phyloP scores from a whole-genome alignment of 1,140 invertebrate species.

The Drosophila tristis region DNA sequence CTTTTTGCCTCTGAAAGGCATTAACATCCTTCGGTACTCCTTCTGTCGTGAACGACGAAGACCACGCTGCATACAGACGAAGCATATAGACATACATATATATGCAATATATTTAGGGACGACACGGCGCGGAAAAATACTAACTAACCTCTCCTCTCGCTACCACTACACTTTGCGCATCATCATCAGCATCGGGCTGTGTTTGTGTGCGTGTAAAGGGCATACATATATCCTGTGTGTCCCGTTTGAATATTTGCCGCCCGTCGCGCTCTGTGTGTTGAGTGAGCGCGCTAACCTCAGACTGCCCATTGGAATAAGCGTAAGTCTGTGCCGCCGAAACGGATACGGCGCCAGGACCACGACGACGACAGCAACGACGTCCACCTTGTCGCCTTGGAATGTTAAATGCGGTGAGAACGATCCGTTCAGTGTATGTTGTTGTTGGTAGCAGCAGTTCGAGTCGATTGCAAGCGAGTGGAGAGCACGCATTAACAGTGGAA shows the following conservation, averaged over 20 bases:
- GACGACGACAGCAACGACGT: conserved; percentile 45
- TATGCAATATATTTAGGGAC: conserved; percentile 77
- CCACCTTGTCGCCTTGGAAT: conserved; percentile 77
- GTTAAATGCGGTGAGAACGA: conserved; percentile 83
- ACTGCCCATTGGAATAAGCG: conserved; percentile 49
- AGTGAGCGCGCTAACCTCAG: conserved; percentile 47
- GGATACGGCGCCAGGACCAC: conserved; percentile 53
- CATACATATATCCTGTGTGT: conserved; percentile 13
- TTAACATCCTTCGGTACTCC: conserved; percentile 72
- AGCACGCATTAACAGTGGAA: conserved; percentile 72
- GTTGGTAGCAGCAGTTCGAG: conserved; percentile 60
- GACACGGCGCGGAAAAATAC: conserved; percentile 76
- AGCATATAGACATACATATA: conserved; percentile 56
- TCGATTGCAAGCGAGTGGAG: conserved; percentile 60
- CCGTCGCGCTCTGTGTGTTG: conserved; percentile 15
- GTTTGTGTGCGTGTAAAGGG: conserved; percentile 16
- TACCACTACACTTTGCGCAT: conserved; percentile 56
- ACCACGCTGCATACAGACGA: conserved; percentile 68
- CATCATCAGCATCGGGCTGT: conserved; percentile 26
- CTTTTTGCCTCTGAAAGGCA: conserved; percentile 56
- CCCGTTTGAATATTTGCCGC: conserved; percentile 20
- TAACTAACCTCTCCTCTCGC: conserved; percentile 64
- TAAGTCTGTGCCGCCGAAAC: conserved; percentile 30
- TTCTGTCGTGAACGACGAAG: conserved; percentile 59
- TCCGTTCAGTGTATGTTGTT: conserved; percentile 79